phyloP scores from a whole-genome alignment of 2,888 invertebrate genomes.

The Hemaris fuciformis region DNA sequence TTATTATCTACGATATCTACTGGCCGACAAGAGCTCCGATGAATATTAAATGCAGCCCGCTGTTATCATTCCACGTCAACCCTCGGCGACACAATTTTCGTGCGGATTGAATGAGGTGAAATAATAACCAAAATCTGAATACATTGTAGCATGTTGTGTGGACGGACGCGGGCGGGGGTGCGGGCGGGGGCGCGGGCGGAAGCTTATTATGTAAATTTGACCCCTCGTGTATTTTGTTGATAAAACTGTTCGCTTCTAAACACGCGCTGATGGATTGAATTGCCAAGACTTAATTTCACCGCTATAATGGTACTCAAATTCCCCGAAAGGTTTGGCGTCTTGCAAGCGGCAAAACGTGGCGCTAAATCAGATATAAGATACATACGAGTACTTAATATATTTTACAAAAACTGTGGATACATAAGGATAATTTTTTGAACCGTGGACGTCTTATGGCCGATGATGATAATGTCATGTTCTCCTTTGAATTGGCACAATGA shows the following conservation, averaged over 20 bases:
- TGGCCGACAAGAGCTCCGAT: slow-evolving; percentile 40
- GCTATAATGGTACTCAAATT: not conserved
- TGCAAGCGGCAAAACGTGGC: too few relatives aligned
- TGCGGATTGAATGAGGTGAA: slow-evolving; percentile 59
- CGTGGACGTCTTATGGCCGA: too few relatives aligned
- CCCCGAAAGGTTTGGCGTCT: not conserved
- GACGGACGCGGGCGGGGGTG: slow-evolving; percentile 39
- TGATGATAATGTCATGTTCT: too few relatives aligned
- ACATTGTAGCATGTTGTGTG: slow-evolving; percentile 49
- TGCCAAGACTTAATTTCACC: not conserved
- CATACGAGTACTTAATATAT: too few relatives aligned
- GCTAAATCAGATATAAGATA: too few relatives aligned
- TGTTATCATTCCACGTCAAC: slow-evolving; percentile 57
- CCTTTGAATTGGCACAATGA: too few relatives aligned
- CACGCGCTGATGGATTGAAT: slow-evolving; percentile 16
- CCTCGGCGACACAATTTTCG: slow-evolving; percentile 48
- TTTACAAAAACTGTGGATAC: too few relatives aligned
- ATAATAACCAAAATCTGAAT: slow-evolving; percentile 70
- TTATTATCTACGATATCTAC: not conserved
- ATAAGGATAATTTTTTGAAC: too few relatives aligned
- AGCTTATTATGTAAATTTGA: slow-evolving; percentile 72
- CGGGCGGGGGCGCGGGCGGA: slow-evolving; percentile 34
- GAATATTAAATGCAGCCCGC: slow-evolving; percentile 50
- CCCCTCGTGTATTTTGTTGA: slow-evolving; percentile 65
- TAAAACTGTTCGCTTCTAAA: slow-evolving; percentile 55